Conservation (phyloP, 2,113 vertebrate species). For the Callocephalon fimbriatum region DNA sequence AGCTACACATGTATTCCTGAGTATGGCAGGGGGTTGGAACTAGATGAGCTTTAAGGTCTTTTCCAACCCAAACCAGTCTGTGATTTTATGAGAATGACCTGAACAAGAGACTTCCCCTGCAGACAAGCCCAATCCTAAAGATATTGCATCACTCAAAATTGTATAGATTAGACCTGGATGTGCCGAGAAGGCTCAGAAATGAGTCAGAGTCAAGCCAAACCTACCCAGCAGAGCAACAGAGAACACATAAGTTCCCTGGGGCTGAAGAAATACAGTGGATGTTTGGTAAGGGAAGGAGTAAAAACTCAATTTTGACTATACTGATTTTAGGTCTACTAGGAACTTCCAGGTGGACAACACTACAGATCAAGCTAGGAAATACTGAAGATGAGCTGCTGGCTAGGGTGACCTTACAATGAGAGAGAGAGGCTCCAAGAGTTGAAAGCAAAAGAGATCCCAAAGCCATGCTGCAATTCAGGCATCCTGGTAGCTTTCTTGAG, state of each 20-base stretch:
- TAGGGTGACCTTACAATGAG: neutral
- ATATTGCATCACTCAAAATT: neutral
- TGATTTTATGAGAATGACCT: neutral
- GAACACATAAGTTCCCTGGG: accelerated
- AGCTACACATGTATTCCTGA: neutral
- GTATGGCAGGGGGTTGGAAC: neutral
- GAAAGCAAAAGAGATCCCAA: neutral
- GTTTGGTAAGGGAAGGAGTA: neutral
- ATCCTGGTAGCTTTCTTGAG: neutral
- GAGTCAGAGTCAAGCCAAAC: neutral
- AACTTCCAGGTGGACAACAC: neutral
- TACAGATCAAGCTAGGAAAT: neutral
- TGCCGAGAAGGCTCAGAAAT: neutral
- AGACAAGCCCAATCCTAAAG: neutral
- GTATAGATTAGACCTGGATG: neutral
- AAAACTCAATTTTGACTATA: neutral
- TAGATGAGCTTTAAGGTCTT: neutral
- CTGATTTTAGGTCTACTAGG: neutral
- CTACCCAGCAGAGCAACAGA: neutral
- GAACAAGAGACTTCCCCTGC: neutral
- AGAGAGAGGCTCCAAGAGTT: neutral
- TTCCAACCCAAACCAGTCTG: neutral
- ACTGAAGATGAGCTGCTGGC: neutral
- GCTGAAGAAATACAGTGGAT: neutral
- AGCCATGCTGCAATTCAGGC: neutral